These are phyloP conservation scores for Sebastes taczanowskii DNA, from an alignment of 2,797 vertebrate species.

Conservation along the genomic window DNA sequence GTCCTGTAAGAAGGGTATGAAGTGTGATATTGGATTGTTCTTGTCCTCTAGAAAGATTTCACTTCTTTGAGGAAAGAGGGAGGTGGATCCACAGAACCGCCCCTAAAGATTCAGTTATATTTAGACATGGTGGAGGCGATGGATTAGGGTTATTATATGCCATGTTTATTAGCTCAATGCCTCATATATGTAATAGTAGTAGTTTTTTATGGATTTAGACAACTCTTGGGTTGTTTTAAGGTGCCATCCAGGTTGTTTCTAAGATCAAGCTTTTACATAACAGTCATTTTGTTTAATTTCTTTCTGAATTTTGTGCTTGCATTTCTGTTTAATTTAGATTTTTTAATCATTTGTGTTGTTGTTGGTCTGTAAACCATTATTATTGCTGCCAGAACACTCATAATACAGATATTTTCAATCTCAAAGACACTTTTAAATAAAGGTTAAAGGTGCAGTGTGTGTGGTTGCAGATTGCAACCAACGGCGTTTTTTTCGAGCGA, in stretches of 20 bases:
- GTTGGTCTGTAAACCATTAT: background rate
- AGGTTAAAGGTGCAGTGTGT: background rate
- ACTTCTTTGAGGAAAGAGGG: conserved; percentile 29
- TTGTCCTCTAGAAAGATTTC: conserved; percentile 27
- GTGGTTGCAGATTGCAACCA: too few species aligned
- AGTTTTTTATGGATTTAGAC: background rate
- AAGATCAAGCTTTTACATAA: background rate
- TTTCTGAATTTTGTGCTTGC: background rate
- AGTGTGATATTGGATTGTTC: conserved; percentile 47
- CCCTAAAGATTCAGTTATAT: conserved; percentile 25
- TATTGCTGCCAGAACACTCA: background rate
- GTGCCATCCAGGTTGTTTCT: background rate
- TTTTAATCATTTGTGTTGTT: background rate
- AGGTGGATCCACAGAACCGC: conserved; percentile 15
- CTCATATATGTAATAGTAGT: background rate
- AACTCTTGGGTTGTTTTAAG: background rate
- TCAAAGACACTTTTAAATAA: background rate
- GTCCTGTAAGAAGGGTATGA: conserved; percentile 16
- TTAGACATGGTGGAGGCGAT: conserved; percentile 34
- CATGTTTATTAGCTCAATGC: conserved; percentile 6
- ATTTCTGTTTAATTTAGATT: background rate
- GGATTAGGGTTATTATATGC: conserved; percentile 39
- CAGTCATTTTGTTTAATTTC: rapidly evolving
- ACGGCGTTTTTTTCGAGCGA: too few species aligned
- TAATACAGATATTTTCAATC: background rate